Evolutionary conservation across 2,888 invertebrate genomes (phyloP).

Genomic region (Lingula anatina): DNA sequence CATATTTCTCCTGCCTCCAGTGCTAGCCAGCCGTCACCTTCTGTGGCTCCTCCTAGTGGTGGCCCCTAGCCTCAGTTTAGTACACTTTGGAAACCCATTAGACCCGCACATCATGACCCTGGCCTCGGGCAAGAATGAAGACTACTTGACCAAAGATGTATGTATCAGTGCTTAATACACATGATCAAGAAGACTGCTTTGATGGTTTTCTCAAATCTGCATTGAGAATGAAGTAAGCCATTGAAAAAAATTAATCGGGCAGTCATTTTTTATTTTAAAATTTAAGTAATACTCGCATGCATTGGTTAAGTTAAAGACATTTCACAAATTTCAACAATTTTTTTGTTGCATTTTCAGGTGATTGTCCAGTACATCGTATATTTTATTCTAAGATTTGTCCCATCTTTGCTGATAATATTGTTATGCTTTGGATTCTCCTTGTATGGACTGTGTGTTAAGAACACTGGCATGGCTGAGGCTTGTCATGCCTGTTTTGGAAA

Average conservation of each 20-base stretch:
- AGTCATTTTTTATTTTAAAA: too few relatives aligned
- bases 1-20: conserved; percentile 66
- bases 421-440: conserved; percentile 61
- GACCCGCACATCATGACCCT: too few relatives aligned
- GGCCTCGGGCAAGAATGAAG: too few relatives aligned
- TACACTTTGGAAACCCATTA: conserved; percentile 77
- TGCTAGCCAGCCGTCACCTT: conserved; percentile 57
- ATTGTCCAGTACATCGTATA: conserved; percentile 81
- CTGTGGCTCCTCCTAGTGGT: conserved; percentile 72
- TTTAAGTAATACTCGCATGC: too few relatives aligned
- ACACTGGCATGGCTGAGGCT: conserved; percentile 4
- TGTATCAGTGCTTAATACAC: too few relatives aligned
- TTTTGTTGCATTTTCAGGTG: conserved; percentile 62
- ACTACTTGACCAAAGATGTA: too few relatives aligned
- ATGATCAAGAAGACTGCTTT: too few relatives aligned
- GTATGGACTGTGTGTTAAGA: conserved; percentile 40
- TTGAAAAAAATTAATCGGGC: too few relatives aligned
- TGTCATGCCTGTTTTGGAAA: conserved; percentile 18
- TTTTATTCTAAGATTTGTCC: conserved; percentile 83
- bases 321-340: too few relatives aligned
- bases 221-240: too few relatives aligned
- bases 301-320: too few relatives aligned
- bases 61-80: conserved; percentile 70
- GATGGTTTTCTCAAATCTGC: too few relatives aligned
- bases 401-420: conserved; percentile 67